Base-by-base conservation (phyloP, 23 tunicate species). In the Clavelina lepadiformis region DNA sequence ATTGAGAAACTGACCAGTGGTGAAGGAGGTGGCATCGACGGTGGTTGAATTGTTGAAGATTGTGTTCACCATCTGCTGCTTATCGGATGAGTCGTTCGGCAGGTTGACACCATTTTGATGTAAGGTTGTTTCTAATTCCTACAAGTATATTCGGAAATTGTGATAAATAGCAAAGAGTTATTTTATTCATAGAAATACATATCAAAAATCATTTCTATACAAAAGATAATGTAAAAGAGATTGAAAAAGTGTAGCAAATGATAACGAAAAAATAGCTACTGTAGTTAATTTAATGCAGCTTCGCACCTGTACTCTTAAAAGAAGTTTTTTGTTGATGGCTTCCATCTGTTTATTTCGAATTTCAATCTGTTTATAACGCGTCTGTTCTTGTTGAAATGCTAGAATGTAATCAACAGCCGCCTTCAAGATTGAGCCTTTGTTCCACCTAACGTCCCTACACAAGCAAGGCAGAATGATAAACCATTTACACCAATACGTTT, bases 331-430 rank as follows among this genome's bases (percentile, higher is more conserved):
- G 69, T 82, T 91, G 49, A 72, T 65, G 23, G 45, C 28, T 58
- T 83, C 78, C 86, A 84, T 83, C 58, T 83, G 69, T 32, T 83
- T 72, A n/a, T 61, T 51, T 3, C 80, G 31, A 50, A 72, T 65
- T 59, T 83, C 93, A 21, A 73, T 35, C 46, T 65, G 74, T 13
- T 65, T 51, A 33, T 18, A 2, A 21, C 62, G 61, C 6, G 38
- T 18, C 31, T 85, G 73, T 22, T 75, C 73, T 33, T 31, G 53
- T 52, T 83, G 85, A 13, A 83, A 47, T 1, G 49, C 44, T 5
- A 63, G 86, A 36, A 93, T 71, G 46, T 93, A 68, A 62, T 93
- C 98, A 46, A 93, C 98, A 15, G 98, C 65, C 0, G 98, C 94
- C 56, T 85, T 85, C 33, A 93, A 55, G 18, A 93, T 93, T 30